These are phyloP conservation scores for Phoebastria nigripes DNA, from an alignment of 2,797 vertebrate genomes.

Conservation along the genomic window DNA sequence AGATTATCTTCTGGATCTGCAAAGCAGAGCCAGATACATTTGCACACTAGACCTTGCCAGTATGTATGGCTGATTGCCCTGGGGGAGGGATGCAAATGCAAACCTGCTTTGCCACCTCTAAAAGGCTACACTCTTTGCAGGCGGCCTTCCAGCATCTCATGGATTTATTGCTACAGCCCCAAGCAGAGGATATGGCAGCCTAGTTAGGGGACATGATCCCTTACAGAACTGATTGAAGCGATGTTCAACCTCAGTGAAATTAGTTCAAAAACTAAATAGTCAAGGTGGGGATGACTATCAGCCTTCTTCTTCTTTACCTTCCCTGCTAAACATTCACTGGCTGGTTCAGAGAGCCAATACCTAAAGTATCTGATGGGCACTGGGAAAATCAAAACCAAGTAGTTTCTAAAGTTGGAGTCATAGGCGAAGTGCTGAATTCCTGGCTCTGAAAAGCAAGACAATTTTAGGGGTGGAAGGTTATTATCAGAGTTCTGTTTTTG, in stretches of 20 bases:
- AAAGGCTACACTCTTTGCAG: not conserved
- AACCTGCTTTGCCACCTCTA: not conserved
- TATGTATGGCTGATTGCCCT: fast-evolving
- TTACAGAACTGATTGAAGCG: not conserved
- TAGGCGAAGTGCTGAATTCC: not conserved
- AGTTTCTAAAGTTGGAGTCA: not conserved
- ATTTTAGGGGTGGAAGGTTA: slow-evolving; percentile 9
- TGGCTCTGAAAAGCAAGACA: not conserved
- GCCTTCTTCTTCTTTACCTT: not conserved
- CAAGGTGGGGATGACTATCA: not conserved
- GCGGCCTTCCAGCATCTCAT: not conserved
- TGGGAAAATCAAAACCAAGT: not conserved
- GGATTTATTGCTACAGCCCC: not conserved
- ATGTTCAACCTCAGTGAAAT: not conserved
- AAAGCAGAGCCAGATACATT: not conserved
- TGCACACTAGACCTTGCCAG: not conserved
- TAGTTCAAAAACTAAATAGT: not conserved
- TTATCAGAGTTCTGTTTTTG: slow-evolving; percentile 31
- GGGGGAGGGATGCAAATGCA: not conserved
- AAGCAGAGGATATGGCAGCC: not conserved
- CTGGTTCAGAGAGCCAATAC: not conserved
- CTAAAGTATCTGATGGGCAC: not conserved
- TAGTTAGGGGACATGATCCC: not conserved
- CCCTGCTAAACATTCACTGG: not conserved
- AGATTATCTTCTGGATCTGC: not conserved